phyloP scores from a whole-genome alignment of 2,888 invertebrate genomes.

The Synanthedon formicaeformis region DNA sequence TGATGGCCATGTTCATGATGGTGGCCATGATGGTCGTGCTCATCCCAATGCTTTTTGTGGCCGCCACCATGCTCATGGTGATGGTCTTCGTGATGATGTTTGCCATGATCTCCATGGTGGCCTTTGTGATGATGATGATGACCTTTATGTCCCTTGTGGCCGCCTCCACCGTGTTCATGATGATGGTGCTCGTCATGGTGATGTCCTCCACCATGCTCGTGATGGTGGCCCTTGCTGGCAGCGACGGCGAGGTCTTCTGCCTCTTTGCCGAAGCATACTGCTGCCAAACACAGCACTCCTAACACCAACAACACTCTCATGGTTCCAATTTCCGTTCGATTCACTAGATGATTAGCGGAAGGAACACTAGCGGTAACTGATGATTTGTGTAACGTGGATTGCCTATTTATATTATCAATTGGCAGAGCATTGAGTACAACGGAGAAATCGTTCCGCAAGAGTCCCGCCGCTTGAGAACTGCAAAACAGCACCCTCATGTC shows the following conservation, averaged over 20 bases:
- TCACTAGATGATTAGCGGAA: constrained; percentile 19
- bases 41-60: constrained; percentile 83
- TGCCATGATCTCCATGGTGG: constrained; percentile 81
- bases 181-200: constrained; percentile 76
- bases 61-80: constrained; percentile 82
- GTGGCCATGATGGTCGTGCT: constrained; percentile 78
- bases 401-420: constrained; percentile 55
- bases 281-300: constrained; percentile 46
- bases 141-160: constrained; percentile 80
- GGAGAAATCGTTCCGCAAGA: constrained; percentile 51
- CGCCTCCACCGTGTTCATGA: constrained; percentile 78
- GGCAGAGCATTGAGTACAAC: constrained; percentile 26
- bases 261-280: constrained; percentile 35
- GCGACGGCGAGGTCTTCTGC: constrained; percentile 55
- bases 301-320: constrained; percentile 49
- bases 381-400: constrained; percentile 40
- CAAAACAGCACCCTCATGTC: neutral
- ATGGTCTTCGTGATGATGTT: constrained; percentile 79
- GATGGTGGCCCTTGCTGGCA: constrained; percentile 60
- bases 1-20: constrained; percentile 83
- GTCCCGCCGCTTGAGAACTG: constrained; percentile 29
- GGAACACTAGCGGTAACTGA: constrained; percentile 58
- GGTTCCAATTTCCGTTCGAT: constrained; percentile 3
- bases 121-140: constrained; percentile 83
- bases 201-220: constrained; percentile 75